Evolutionary conservation across 2,113 vertebrate genomes (phyloP), one percentile per base, ranked within the genome.

Genomic region (Eulacestoma nigropectus): DNA sequence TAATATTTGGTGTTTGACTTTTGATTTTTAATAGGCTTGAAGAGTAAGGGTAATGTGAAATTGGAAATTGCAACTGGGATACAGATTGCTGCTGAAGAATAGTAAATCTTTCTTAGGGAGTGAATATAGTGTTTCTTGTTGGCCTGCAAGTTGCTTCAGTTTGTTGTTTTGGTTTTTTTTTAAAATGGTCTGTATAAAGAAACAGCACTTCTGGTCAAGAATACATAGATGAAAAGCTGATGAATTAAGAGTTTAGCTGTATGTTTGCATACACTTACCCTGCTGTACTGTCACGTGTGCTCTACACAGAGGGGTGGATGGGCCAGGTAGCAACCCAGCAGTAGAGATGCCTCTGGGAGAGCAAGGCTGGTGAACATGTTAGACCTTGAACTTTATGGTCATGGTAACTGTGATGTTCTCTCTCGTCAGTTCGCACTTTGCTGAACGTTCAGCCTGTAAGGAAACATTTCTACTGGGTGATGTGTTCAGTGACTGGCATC

Each of bases 261-360:
- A 10, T 5, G 4, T 19, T 63, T 59, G 11, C 11, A 49, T 0
- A 1, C 16, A 83, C 7, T 33, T 64, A 57, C 11, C 20, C 27
- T 60, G 39, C 29, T 62, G 22, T 55, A 7, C 21, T 64, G 16
- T 33, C 25, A 7, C 0, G 0, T 0, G 2, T 27, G 16, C 57
- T 67, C 59, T 63, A 3, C 30, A 10, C 10, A 13, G 52, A 78
- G 47, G 21, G 20, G 7, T 16, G 18, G 13, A 30, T 37, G 41
- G 41, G 13, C 32, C 1, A 2, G 13, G 26, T 47, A 42, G 41
- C 37, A 84, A 4, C 25, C 33, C 30, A 47, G 37, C 33, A 18
- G 11, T 2, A 42, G 59, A 16, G 60, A n/a, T 1, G 4, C 8
- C 6, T 92, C n/a, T 63, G 1, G 30, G 67, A 63, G 26, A 68